Evolutionary conservation across 2,888 invertebrate species (phyloP), one percentile per base, ranked within the genome.

Genomic region (Nemurella pictetii): DNA sequence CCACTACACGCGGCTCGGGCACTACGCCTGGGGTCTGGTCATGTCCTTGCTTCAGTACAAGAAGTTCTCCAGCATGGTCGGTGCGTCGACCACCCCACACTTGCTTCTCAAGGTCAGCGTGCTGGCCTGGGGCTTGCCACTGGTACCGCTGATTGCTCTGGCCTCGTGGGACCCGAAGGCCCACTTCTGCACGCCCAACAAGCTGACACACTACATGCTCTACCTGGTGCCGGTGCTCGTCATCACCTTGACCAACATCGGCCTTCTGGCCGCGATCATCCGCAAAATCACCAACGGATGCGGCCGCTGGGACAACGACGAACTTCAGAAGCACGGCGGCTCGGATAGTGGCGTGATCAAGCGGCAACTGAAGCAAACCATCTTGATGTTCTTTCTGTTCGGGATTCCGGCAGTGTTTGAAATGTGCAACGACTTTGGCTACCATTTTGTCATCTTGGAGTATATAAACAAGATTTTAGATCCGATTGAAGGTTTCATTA

Each of bases 21-120:
- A 94, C 86, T 95, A 95, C 88, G 92, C 92, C 88, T 95, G 95
- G 95, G 95, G 95, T 94, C 89, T 95, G 27, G 93, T 95, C 84
- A 93, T 94, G 85, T 94, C 94, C 0, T 90, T 93, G 81, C 90
- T 95, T 85, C 95, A 95, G 89, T 95, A 94, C 89, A 91, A 94
- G 84, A 91, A 94, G 82, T 94, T 94, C 87, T 95, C 95, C 0
- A 92, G 93, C 85, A 94, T 95, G 0, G 90, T 95, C 81, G 94
- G 94, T 3, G 91, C 92, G 25, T 91, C 90, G 15, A 90, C 92
- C 73, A 93, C 93, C 4, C 91, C 92, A 0, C 91, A 93, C 86
- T 95, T 94, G 88, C 93, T 94, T 88, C 89, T 93, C 4, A 94
- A 94, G 88, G 92, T 93, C 25, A 92, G 93, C 0, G 80, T 93